Base-by-base conservation (phyloP, 2,888 invertebrate species). In the Acanthosepion pharaonis region DNA sequence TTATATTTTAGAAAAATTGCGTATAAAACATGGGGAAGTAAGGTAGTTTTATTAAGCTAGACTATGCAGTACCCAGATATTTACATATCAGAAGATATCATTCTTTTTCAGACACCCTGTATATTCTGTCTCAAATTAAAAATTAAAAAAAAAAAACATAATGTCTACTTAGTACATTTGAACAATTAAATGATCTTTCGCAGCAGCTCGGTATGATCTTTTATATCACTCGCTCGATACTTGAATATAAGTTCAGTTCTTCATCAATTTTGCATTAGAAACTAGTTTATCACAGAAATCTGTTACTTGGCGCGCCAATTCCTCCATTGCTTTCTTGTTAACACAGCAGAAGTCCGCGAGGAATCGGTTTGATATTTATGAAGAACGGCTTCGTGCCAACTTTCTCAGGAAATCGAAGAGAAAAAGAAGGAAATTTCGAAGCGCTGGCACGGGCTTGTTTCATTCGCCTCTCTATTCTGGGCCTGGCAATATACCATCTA, bases 291-390 rank as follows among this genome's bases (percentile, higher is more conserved):
- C 15, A n/a, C 33, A 33, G n/a, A 78, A n/a, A 78, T 78, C n/a
- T 78, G n/a, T 78, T n/a, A 8, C 28, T 78, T 59, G 23, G 23
- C 59, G 78, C 78, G 28, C n/a, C 28, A 28, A 78, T 78, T n/a
- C 23, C 11, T 33, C n/a, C 78, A 78, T n/a, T 78, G n/a, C 78
- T 15, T n/a, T 15, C n/a, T n/a, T 78, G 78, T 78, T 78, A n/a
- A 78, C 78, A 33, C n/a, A 78, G 78, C n/a, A 78, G 78, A 78
- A n/a, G 78, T 78, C 78, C 78, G 3, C 78, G 15, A 33, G 78
- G n/a, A 78, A n/a, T 78, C n/a, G 33, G 78, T 78, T 78, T n/a
- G 78, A 78, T 78, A 78, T 78, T 78, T 78, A 78, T 78, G 78
- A 78, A 78, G 78, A n/a, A 78, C n/a, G 78, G 78, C 78, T 78